Base-by-base conservation (phyloP, 92 coral and sea anemone genomes). In the Diadumene lineata region DNA sequence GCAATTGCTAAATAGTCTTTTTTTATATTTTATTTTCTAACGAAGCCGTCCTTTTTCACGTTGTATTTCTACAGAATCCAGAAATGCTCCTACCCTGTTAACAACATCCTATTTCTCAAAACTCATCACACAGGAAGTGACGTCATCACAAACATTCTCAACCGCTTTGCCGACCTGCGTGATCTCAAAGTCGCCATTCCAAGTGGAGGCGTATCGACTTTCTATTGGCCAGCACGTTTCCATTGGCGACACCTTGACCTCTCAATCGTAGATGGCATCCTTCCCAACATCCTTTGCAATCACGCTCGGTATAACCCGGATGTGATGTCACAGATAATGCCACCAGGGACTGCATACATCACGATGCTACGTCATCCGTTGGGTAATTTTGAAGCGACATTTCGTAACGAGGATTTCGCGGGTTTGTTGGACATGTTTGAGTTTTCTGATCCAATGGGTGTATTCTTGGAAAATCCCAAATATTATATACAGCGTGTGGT, bases 71-170 rank as follows among this genome's bases (percentile, higher is more conserved):
- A 31, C 66, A 94, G 98, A 64, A 74, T 76, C 38, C 78, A 81
- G 62, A 79, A 63, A 46, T 92, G 97, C 63, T 66, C 69, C 44
- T 70, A 78, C 8, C 89, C 96, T 51, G 62, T 83, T 15, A 79
- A 68, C 43, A 96, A 92, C 56, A 82, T 96, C 29, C 88, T 96
- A 15, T 82, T 96, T 48, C 90, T 96, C 27, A 92, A 94, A 80
- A 94, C 98, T 4, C 98, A 94, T 55, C 90, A 85, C 83, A 94
- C 97, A 38, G 98, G 97, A 76, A 86, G 96, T 63, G 98, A 94
- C 79, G 78, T 86, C 75, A 74, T 94, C 28, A 84, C 84, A 56
- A 94, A 94, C 79, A 94, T 94, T 46, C 73, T 94, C 26, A 92
- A 89, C 68, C 90, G 98, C 2, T 89, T 75, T 72, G 98, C 98